Evolutionary conservation across 2,888 invertebrate genomes (phyloP).

Genomic region (Mycalesis mineus): DNA sequence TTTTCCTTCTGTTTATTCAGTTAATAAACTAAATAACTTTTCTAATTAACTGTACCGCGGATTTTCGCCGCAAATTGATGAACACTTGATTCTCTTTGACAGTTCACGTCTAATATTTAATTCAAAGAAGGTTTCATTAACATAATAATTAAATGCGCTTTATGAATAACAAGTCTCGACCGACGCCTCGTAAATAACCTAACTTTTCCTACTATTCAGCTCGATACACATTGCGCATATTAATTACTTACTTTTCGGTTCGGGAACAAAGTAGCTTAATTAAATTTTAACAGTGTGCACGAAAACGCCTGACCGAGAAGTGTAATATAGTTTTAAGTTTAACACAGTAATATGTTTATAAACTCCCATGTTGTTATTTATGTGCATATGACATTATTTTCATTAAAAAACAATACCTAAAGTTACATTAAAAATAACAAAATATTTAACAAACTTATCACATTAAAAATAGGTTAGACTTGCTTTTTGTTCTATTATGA

Average conservation of each 20-base stretch:
- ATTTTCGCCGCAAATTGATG: slow-evolving; percentile 47
- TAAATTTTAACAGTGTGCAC: slow-evolving; percentile 25
- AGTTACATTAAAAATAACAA: too few relatives aligned
- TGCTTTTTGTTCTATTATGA: too few relatives aligned
- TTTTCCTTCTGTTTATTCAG: slow-evolving; percentile 35
- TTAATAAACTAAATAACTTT: slow-evolving; percentile 40
- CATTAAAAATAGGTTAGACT: too few relatives aligned
- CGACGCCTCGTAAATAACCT: slow-evolving; percentile 65
- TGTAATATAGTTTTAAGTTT: slow-evolving; percentile 10
- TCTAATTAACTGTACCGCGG: slow-evolving; percentile 37
- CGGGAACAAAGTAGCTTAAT: slow-evolving; percentile 28
- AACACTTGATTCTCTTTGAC: slow-evolving; percentile 69
- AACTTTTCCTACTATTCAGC: slow-evolving; percentile 69
- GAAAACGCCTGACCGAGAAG: slow-evolving; percentile 13
- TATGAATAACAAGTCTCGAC: slow-evolving; percentile 74
- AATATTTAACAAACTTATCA: too few relatives aligned
- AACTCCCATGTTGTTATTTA: too few relatives aligned
- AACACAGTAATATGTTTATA: not conserved
- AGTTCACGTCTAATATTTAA: slow-evolving; percentile 68
- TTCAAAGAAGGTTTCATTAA: slow-evolving; percentile 75
- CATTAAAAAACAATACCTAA: too few relatives aligned
- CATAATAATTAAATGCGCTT: slow-evolving; percentile 76
- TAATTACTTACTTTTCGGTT: slow-evolving; percentile 41
- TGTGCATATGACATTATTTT: too few relatives aligned
- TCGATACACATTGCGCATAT: slow-evolving; percentile 70